Percentiles rank a stretch among this genome's conserved stretches.
Conservation (phyloP, 2,888 invertebrate species). For the Drosophila fungiperda region DNA sequence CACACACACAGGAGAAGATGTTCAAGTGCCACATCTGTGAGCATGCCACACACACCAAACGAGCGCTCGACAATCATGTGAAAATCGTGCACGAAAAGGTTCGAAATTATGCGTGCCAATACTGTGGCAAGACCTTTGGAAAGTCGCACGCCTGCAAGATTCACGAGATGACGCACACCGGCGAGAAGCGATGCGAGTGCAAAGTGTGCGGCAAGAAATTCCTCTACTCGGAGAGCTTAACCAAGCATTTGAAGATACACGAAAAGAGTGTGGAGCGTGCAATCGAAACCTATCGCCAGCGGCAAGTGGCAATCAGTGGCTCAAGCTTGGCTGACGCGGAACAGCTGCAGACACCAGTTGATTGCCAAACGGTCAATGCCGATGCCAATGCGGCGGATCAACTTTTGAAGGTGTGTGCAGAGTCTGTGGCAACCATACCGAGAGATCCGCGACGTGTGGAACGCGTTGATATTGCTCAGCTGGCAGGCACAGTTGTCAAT, state of each 20-base stretch:
- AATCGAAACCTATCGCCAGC: constrained; percentile 80
- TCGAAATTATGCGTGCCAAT: constrained; percentile 80
- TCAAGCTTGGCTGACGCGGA: not conserved
- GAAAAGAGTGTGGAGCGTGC: constrained; percentile 81
- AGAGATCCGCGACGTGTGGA: constrained; percentile 81
- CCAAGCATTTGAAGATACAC: constrained; percentile 81
- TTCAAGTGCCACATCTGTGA: constrained; percentile 82
- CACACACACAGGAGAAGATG: constrained; percentile 83
- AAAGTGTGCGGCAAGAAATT: constrained; percentile 82
- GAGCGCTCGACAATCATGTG: constrained; percentile 81
- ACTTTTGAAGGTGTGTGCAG: constrained; percentile 79
- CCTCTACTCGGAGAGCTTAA: constrained; percentile 80
- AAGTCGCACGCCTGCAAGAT: constrained; percentile 83
- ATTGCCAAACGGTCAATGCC: constrained; percentile 2
- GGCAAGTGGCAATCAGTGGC: constrained; percentile 67
- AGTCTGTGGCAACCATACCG: constrained; percentile 80
- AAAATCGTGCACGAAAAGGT: constrained; percentile 82
- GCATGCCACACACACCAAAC: constrained; percentile 82
- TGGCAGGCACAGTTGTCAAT: constrained; percentile 81
- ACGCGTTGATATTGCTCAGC: constrained; percentile 77
- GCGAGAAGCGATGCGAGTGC: constrained; percentile 82
- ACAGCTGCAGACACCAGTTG: constrained; percentile 16
- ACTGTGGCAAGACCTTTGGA: constrained; percentile 82
- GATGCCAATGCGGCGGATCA: constrained; percentile 71
- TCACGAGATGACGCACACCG: constrained; percentile 83